phyloP scores from a whole-genome alignment of 2,888 invertebrate genomes.

The Oscheius sp. region DNA sequence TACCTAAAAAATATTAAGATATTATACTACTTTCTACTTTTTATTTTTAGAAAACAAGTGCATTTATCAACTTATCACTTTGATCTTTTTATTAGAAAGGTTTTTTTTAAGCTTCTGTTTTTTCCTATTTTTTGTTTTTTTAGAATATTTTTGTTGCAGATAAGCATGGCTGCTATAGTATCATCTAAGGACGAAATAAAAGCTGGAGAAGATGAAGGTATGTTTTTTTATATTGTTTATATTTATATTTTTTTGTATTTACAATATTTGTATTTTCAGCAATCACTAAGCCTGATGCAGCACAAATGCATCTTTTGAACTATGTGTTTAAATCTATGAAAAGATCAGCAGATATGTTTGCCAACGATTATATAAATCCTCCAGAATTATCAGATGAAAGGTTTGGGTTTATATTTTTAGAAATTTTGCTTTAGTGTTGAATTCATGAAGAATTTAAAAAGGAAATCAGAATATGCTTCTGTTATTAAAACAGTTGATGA shows the following conservation, averaged over 20 bases:
- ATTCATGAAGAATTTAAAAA: conserved; percentile 77
- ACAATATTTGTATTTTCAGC: conserved; percentile 3
- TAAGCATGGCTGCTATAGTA: not conserved
- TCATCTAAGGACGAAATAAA: not conserved
- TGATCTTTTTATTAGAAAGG: too few species aligned
- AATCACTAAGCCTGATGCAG: conserved; percentile 10
- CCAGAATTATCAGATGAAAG: conserved; percentile 83
- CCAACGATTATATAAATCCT: conserved; percentile 85
- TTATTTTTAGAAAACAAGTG: too few species aligned
- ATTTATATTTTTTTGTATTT: not conserved
- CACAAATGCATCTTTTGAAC: conserved; percentile 52
- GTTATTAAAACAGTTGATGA: conserved; percentile 82
- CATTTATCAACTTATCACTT: too few species aligned
- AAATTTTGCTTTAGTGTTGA: conserved; percentile 33
- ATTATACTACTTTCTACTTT: too few species aligned
- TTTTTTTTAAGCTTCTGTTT: not conserved
- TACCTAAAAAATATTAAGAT: too few species aligned
- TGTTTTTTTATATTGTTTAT: not conserved
- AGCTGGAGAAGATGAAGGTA: not conserved
- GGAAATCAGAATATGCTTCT: conserved; percentile 84
- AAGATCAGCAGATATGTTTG: conserved; percentile 95
- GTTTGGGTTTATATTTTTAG: conserved; percentile 39
- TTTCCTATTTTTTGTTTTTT: not conserved
- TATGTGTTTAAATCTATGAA: conserved; percentile 94
- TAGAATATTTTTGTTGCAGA: not conserved